These are phyloP conservation scores for Mungos mungo DNA, from an alignment of 2,113 vertebrate genomes.

Conservation along the genomic window DNA sequence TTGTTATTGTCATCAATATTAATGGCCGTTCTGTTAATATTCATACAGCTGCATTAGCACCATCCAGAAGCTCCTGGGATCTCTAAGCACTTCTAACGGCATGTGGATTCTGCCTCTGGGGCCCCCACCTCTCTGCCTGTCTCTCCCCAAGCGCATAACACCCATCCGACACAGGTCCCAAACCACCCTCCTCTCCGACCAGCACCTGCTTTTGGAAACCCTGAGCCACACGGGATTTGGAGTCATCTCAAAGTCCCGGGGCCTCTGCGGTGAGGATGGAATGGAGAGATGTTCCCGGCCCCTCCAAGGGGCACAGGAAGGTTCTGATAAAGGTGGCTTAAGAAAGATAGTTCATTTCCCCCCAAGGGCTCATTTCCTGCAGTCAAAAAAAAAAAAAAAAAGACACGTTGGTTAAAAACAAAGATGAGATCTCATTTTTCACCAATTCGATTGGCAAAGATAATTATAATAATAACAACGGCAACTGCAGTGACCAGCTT, in stretches of 20 bases:
- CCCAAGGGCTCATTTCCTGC: slow-evolving; percentile 55
- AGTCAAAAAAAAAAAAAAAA: not conserved
- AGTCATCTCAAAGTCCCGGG: not conserved
- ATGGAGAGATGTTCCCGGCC: not conserved
- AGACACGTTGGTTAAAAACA: slow-evolving; percentile 63
- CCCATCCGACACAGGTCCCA: not conserved
- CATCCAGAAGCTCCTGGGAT: slow-evolving; percentile 75
- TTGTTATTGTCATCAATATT: slow-evolving; percentile 83
- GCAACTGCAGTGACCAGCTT: not conserved
- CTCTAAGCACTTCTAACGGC: slow-evolving; percentile 73
- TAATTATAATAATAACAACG: slow-evolving; percentile 55
- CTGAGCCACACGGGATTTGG: not conserved
- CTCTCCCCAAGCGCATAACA: not conserved
- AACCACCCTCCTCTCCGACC: not conserved
- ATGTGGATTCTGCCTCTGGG: slow-evolving; percentile 45
- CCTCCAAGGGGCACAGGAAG: slow-evolving; percentile 26
- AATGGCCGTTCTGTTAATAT: slow-evolving; percentile 76
- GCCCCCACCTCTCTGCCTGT: not conserved
- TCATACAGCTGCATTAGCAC: slow-evolving; percentile 71
- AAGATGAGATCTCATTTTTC: slow-evolving; percentile 74
- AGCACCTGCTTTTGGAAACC: not conserved
- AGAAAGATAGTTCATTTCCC: slow-evolving; percentile 33
- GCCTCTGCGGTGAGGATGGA: not conserved
- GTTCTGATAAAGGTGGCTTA: slow-evolving; percentile 34
- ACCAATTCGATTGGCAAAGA: slow-evolving; percentile 68